Evolutionary conservation across 92 coral and sea anemone genomes (phyloP), one percentile per base, ranked within the genome.

Genomic region (Phenganax stokvisi): DNA sequence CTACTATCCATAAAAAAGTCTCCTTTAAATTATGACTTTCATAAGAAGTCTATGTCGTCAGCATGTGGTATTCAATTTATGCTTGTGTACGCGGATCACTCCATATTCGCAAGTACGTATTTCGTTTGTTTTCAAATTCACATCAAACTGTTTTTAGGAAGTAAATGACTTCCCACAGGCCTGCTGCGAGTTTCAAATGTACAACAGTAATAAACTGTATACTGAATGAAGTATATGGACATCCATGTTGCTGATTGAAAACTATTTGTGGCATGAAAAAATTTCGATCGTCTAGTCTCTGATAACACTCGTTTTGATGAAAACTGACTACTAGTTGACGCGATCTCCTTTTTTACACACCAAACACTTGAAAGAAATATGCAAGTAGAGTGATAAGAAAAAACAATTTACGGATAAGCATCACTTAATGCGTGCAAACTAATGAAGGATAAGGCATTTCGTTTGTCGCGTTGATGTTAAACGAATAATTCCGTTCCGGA

Each of bases 281-380:
- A 28, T 68, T 68, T 68, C 47, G 73, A 68, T 68, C 73, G 47
- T 30, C 53, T 30, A 12, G n/a, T 68, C 54, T 20, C 73, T 30
- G 73, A 68, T 68, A 68, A 37, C 73, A 68, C 53, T 68, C 73
- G 47, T 68, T 30, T 68, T 68, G 73, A 68, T 68, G 73, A 68
- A 68, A 68, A 68, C 53, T 68, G 52, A 51, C 73, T 68, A 30
- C 73, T 30, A 28, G 73, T 30, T 30, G 73, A 68, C 47, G 47
- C 73, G 54, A 37, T 37, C 47, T 2, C 6, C 30, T 30, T 13
- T 5, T 64, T 30, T 68, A 30, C 13, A 1, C 73, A 17, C 73
- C 54, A 68, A 30, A 68, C 73, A 68, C 73, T 68, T 68, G 73
- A 68, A n/a, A 3, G 16, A 68, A 68, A 68, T 68, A 68, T 68